These are phyloP conservation scores for Hypsibius dujardini DNA, from an alignment of 1,140 invertebrate species.

Conservation along the genomic window DNA sequence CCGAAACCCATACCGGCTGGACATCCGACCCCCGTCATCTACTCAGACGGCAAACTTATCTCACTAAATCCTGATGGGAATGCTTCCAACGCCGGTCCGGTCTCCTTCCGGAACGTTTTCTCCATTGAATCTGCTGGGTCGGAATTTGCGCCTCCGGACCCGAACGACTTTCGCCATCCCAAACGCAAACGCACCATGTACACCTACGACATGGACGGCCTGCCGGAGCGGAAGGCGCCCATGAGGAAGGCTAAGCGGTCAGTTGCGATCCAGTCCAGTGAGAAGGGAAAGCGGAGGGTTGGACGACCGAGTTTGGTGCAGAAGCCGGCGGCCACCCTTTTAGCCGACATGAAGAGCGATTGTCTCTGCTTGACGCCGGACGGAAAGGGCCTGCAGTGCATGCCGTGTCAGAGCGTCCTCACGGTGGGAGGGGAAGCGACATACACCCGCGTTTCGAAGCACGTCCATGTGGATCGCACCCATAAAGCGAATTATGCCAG, in stretches of 20 bases:
- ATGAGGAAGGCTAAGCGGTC: neutral
- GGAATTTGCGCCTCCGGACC: neutral
- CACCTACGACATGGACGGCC: neutral
- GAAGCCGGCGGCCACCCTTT: neutral
- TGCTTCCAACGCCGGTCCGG: neutral
- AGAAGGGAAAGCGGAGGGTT: neutral
- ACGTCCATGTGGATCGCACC: neutral
- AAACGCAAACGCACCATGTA: neutral
- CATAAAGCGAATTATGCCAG: neutral
- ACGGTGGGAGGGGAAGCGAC: neutral
- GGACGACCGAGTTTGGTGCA: neutral
- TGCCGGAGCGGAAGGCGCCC: neutral
- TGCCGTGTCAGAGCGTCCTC: neutral
- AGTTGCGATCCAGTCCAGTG: too few relatives aligned
- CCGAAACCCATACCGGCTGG: neutral
- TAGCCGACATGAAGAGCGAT: neutral
- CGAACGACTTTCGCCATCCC: conserved; percentile 4
- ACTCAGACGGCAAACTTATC: neutral
- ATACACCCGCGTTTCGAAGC: neutral
- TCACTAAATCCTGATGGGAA: neutral
- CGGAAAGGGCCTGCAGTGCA: neutral
- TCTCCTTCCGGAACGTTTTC: neutral
- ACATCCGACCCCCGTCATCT: neutral
- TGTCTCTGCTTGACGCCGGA: neutral
- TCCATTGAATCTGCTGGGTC: neutral